Conservation (phyloP, 2,888 invertebrate species). For the Plebejus anna region DNA sequence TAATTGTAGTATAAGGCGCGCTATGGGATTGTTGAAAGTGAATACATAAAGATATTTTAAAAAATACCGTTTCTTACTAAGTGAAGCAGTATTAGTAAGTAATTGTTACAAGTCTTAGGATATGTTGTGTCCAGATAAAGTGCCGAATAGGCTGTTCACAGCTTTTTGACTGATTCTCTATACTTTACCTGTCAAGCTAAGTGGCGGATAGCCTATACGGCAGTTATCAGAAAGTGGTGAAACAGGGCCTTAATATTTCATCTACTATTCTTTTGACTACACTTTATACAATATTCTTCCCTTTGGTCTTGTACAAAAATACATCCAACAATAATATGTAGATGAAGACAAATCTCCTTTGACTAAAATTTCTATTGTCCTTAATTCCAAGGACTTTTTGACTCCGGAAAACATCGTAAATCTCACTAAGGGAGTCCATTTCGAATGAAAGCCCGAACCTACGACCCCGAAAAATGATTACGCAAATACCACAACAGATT, state of each 20-base stretch:
- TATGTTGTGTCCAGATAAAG: no score
- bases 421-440: constrained; percentile 22
- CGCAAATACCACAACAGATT: constrained; percentile 24
- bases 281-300: not conserved
- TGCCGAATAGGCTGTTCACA: no score
- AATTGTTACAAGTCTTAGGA: no score
- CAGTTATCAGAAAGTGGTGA: no score
- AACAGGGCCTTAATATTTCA: not conserved
- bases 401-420: constrained; percentile 24
- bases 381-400: constrained; percentile 12
- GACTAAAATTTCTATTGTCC: constrained; percentile 21
- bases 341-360: constrained; percentile 16
- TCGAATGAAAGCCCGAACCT: constrained; percentile 20
- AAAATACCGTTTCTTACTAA: no score
- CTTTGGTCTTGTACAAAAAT: not conserved
- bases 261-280: not conserved
- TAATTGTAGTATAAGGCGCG: no score
- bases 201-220: no score
- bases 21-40: no score
- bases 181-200: no score
- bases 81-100: no score
- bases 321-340: constrained; percentile 3
- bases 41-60: no score
- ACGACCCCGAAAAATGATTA: constrained; percentile 27
- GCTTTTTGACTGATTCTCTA: no score